Evolutionary conservation across 2,888 invertebrate species (phyloP), one percentile per base, ranked within the genome.

Genomic region (Cryptocephalus primarius): DNA sequence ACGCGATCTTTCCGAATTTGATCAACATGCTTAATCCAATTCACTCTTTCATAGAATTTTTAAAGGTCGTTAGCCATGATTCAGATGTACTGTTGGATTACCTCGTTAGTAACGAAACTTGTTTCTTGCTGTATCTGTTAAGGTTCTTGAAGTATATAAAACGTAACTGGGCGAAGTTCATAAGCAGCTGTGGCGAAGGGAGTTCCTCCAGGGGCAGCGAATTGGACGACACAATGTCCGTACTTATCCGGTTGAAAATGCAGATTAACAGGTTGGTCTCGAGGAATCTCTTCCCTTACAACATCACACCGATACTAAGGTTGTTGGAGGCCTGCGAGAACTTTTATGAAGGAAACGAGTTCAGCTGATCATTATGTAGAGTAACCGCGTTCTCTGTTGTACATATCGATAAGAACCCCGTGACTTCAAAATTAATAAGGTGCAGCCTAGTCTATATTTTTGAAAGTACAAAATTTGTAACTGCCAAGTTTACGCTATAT

Each of bases 91-190:
- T 92, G 39, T 70, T 92, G 11, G 91, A 92, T 68, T 81, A 89
- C 62, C 76, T 92, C 53, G 88, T 91, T 11, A 89, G 88, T 63
- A 91, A 90, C 60, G 91, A 92, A 68, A 92, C 92, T 2, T 91
- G 90, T 68, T 92, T 92, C 64, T 71, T 92, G 45, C 69, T 91
- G 34, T 92, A 92, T 68, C 72, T 92, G 57, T 72, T 91, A 52
- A 75, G 90, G 60, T 85, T 90, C 65, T 73, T 92, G 46, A 91
- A 92, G 62, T 89, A 87, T 71, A 82, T 88, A 2, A 76, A 85
- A 52, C 77, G 84, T 55, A 88, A 89, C 66, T 91, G 90, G 90
- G 73, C 81, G 0, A 86, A 85, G 63, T 90, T 91, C 66, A 77
- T 87, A 6, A 76, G 79, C 42, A 85, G 86, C 49, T 90, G 89